Evolutionary conservation across 2,888 invertebrate species (phyloP).

Genomic region (Abrostola tripartita): DNA sequence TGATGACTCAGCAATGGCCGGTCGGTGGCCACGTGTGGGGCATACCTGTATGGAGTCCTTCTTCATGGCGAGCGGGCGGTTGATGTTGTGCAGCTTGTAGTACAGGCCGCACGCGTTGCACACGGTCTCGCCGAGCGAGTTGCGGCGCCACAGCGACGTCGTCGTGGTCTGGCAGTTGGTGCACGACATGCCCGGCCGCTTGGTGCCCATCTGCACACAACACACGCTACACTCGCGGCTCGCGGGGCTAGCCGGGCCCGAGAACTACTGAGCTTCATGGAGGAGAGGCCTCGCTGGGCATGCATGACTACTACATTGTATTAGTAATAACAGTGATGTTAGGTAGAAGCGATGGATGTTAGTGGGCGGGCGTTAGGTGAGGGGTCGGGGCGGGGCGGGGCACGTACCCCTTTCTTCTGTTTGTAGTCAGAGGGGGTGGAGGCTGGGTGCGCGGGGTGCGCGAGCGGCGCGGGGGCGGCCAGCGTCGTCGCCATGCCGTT

Average conservation of each 20-base stretch:
- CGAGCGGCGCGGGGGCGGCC: slow-evolving; percentile 69
- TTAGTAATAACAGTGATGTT: slow-evolving; percentile 46
- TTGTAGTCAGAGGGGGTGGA: slow-evolving; percentile 83
- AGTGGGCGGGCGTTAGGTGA: slow-evolving; percentile 40
- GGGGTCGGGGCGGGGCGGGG: slow-evolving; percentile 55
- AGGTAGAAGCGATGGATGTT: slow-evolving; percentile 63
- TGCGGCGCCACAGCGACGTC: slow-evolving; percentile 94
- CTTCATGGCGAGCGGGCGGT: slow-evolving; percentile 96
- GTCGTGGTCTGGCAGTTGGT: slow-evolving; percentile 96
- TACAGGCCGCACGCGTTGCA: slow-evolving; percentile 99
- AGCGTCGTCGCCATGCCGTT: slow-evolving; percentile 87
- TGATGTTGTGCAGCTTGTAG: slow-evolving; percentile 97
- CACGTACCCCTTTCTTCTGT: slow-evolving; percentile 88
- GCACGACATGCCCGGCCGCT: slow-evolving; percentile 94
- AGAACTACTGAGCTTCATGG: no score
- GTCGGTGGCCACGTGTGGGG: background rate
- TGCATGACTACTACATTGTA: slow-evolving; percentile 29
- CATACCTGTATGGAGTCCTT: slow-evolving; percentile 86
- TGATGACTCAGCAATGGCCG: background rate
- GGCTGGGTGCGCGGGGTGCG: slow-evolving; percentile 69
- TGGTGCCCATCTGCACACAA: slow-evolving; percentile 88
- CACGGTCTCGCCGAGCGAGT: slow-evolving; percentile 96
- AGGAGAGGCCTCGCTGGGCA: slow-evolving; percentile 14
- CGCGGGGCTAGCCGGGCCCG: slow-evolving; percentile 2
- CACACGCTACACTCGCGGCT: slow-evolving; percentile 24